These are phyloP conservation scores for Linhomoeus sp. DNA, from an alignment of 2,888 invertebrate species.

Conservation along the genomic window DNA sequence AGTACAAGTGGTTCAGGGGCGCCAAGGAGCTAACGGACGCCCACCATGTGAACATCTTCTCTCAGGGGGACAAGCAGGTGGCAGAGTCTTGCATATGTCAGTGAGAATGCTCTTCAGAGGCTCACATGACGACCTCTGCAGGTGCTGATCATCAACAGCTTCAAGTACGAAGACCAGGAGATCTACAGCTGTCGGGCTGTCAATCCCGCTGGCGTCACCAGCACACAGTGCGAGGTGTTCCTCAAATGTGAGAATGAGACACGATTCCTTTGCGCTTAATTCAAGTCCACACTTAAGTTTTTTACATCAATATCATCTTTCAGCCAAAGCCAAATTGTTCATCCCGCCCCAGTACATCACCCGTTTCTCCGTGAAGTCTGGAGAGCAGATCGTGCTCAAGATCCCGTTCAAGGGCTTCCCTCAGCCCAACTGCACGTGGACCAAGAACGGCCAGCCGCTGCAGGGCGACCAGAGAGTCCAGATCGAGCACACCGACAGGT, in stretches of 20 bases:
- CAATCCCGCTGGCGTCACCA: slow-evolving; percentile 81
- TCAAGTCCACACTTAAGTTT: too few species aligned
- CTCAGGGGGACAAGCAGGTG: slow-evolving; percentile 54
- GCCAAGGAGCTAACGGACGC: slow-evolving; percentile 81
- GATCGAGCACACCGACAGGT: slow-evolving; percentile 46
- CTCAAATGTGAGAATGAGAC: too few species aligned
- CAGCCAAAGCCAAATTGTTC: slow-evolving; percentile 85
- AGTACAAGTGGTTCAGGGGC: slow-evolving; percentile 46
- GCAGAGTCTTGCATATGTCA: too few species aligned
- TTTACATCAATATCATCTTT: too few species aligned
- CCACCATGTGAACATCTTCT: slow-evolving; percentile 70
- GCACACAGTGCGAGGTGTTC: slow-evolving; percentile 76
- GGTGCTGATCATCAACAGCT: slow-evolving; percentile 71
- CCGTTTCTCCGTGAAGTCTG: slow-evolving; percentile 59
- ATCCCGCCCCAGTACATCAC: slow-evolving; percentile 93
- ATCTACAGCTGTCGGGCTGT: slow-evolving; percentile 88
- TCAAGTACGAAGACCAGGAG: slow-evolving; percentile 93
- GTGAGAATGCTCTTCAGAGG: too few species aligned
- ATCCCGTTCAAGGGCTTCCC: slow-evolving; percentile 97
- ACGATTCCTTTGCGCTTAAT: too few species aligned
- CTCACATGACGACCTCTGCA: too few species aligned
- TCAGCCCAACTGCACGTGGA: slow-evolving; percentile 78
- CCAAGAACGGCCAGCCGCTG: slow-evolving; percentile 61
- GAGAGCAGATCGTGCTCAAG: slow-evolving; percentile 87
- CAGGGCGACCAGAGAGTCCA: slow-evolving; percentile 28